Percentiles rank a stretch among this genome's conserved stretches.
phyloP scores from a whole-genome alignment of 2,797 vertebrate species.

The Dipus sagitta region DNA sequence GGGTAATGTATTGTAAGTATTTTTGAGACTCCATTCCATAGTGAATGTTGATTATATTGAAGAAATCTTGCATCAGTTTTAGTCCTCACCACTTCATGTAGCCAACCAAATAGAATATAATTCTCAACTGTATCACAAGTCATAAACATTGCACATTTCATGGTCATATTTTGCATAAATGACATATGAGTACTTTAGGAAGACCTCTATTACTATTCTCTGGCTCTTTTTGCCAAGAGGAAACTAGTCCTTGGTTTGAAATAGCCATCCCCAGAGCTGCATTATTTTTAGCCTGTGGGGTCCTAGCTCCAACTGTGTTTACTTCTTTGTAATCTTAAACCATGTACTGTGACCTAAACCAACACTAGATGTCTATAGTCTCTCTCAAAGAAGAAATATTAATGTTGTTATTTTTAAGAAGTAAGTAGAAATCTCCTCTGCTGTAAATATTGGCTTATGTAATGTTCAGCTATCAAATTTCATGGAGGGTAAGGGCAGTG shows the following conservation, averaged over 20 bases:
- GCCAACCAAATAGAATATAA: slow-evolving; percentile 19
- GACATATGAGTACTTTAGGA: background rate
- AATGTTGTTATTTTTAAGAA: background rate
- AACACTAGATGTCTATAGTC: background rate
- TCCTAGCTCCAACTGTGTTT: background rate
- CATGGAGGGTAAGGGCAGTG: accelerated
- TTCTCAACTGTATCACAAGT: background rate
- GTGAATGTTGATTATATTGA: background rate
- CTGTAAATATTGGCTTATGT: background rate
- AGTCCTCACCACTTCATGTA: background rate
- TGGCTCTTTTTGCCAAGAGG: background rate
- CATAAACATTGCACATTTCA: background rate
- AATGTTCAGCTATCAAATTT: background rate
- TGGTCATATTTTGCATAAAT: background rate
- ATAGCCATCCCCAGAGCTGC: slow-evolving; percentile 4
- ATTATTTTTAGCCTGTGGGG: background rate
- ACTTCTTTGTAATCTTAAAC: slow-evolving; percentile 11
- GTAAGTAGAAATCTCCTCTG: background rate
- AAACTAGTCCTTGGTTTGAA: slow-evolving; percentile 39
- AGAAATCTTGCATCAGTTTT: slow-evolving; percentile 20
- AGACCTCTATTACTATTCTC: background rate
- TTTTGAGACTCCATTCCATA: background rate
- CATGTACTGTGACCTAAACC: background rate
- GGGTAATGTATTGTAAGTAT: background rate
- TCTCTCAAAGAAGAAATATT: slow-evolving; percentile 33